Percentiles rank a stretch among this genome's conserved stretches.
Conservation (phyloP, 2,113 vertebrate species). For the Alces alces region DNA sequence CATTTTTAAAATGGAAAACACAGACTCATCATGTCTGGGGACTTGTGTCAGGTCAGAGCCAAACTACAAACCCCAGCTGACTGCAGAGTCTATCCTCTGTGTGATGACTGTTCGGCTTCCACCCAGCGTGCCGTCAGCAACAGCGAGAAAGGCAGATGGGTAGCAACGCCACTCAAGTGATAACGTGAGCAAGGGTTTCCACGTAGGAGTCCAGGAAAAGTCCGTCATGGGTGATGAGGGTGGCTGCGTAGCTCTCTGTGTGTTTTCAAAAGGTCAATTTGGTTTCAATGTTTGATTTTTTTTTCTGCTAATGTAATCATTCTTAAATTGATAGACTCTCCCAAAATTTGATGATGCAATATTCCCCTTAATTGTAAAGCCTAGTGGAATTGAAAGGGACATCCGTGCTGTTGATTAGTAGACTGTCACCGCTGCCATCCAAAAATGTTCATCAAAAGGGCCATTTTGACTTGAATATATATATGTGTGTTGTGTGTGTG, state of each 20-base stretch:
- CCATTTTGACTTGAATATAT: background rate
- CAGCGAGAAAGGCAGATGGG: background rate
- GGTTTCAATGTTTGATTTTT: background rate
- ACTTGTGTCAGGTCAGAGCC: background rate
- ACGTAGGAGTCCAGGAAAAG: background rate
- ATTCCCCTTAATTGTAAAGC: background rate
- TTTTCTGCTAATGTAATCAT: background rate
- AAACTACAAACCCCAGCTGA: background rate
- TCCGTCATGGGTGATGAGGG: background rate
- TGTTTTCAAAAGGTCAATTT: background rate
- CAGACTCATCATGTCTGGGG: background rate
- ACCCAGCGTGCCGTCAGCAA: background rate
- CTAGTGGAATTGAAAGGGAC: background rate
- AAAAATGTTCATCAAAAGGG: background rate
- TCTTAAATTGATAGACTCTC: background rate
- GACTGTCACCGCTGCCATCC: background rate
- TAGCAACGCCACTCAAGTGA: fast-evolving
- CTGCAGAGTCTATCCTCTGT: background rate
- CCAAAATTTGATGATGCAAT: background rate
- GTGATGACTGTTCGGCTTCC: background rate
- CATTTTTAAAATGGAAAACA: background rate
- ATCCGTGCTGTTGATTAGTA: background rate
- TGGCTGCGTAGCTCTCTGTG: background rate
- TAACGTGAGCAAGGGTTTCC: background rate
- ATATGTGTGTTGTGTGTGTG: background rate